These are phyloP conservation scores for Onthophagus sagittarius DNA, from an alignment of 2,888 invertebrate species.

Conservation along the genomic window DNA sequence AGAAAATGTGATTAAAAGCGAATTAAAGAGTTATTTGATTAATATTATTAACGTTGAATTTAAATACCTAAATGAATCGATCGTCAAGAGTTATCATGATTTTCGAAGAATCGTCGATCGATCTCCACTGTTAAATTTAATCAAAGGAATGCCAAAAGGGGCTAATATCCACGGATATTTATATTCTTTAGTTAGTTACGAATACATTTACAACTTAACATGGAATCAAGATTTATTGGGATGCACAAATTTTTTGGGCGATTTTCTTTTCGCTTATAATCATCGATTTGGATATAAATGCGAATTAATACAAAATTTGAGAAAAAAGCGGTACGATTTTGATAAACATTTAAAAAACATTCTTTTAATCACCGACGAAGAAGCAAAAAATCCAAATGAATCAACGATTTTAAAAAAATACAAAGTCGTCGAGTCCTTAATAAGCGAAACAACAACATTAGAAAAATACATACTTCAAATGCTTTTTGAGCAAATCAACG, in stretches of 20 bases:
- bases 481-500: neutral
- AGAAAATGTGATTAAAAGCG: neutral
- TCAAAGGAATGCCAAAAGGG: neutral
- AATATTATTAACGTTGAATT: neutral
- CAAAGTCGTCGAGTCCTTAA: neutral
- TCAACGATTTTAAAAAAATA: neutral
- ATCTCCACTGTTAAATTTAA: neutral
- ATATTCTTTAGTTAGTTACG: neutral
- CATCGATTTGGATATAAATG: neutral
- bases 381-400: neutral
- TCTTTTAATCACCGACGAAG: neutral
- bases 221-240: neutral
- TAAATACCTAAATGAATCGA: neutral
- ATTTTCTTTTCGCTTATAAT: neutral
- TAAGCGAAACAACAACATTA: neutral
- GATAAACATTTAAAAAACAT: neutral
- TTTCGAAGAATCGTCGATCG: neutral
- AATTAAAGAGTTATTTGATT: neutral
- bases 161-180: neutral
- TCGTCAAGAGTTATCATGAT: neutral
- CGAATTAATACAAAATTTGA: neutral
- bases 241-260: neutral
- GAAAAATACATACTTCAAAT: neutral
- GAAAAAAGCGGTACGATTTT: neutral
- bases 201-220: neutral